A percentile compares a stretch with the other conserved stretches of the same genome.
These are phyloP conservation scores for Hylyphantes graminicola DNA, from an alignment of 1,140 invertebrate genomes.

Conservation along the genomic window DNA sequence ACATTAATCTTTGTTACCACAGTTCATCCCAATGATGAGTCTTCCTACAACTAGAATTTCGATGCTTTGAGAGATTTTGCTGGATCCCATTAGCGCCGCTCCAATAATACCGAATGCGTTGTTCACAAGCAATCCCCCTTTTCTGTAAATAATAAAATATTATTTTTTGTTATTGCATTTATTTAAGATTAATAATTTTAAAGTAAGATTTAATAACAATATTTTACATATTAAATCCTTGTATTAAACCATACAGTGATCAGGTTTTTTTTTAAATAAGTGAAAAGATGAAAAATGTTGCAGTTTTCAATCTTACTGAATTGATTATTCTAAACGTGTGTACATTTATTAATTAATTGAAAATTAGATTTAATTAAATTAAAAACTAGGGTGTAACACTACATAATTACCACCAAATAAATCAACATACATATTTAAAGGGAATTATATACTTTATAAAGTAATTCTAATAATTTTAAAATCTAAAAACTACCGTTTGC, in stretches of 20 bases:
- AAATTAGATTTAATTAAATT: too few relatives aligned
- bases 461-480: too few relatives aligned
- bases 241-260: too few relatives aligned
- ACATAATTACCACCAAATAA: too few relatives aligned
- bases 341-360: too few relatives aligned
- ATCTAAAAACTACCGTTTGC: too few relatives aligned
- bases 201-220: not conserved
- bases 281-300: not conserved
- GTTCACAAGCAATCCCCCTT: conserved; percentile 93
- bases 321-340: too few relatives aligned
- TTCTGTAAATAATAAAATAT: conserved; percentile 73
- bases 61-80: conserved; percentile 90
- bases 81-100: conserved; percentile 92
- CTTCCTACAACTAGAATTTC: conserved; percentile 96
- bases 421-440: too few relatives aligned
- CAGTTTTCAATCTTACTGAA: too few relatives aligned
- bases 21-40: conserved; percentile 96
- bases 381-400: too few relatives aligned
- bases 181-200: too few relatives aligned
- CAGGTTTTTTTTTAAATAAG: not conserved
- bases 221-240: not conserved
- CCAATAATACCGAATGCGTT: conserved; percentile 93
- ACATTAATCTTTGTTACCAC: conserved; percentile 72
- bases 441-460: too few relatives aligned
- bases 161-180: not conserved